A percentile compares a stretch with the other conserved stretches of the same genome.
Evolutionary conservation across 2,888 invertebrate genomes (phyloP).

Genomic region (Scrobipalpa costella): DNA sequence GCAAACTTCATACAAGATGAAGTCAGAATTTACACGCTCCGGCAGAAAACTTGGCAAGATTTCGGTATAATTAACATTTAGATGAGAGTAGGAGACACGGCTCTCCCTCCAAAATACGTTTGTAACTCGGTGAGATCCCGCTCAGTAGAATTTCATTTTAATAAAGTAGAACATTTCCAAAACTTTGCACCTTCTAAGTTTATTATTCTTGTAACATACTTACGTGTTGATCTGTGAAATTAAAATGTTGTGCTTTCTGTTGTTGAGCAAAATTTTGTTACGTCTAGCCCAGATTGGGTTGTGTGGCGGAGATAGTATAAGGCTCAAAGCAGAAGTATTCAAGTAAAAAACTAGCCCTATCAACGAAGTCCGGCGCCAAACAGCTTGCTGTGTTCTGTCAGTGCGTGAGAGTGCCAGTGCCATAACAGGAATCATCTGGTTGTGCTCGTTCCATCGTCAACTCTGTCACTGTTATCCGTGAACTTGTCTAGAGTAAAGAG

Average conservation of each 20-base stretch:
- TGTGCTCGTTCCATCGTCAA: too few species aligned
- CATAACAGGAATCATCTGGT: too few species aligned
- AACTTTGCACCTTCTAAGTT: slow-evolving; percentile 11
- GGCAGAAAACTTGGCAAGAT: slow-evolving; percentile 28
- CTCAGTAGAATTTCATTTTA: slow-evolving; percentile 17
- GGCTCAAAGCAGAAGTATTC: too few species aligned
- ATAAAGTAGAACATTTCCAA: slow-evolving; percentile 12
- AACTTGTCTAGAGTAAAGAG: too few species aligned
- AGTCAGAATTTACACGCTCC: slow-evolving; percentile 24
- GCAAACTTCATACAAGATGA: slow-evolving; percentile 13
- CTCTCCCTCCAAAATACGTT: slow-evolving; percentile 23
- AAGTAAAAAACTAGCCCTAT: too few species aligned
- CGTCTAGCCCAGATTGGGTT: too few species aligned
- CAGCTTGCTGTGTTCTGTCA: too few species aligned
- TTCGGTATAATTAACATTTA: slow-evolving; percentile 28
- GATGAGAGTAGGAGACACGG: slow-evolving; percentile 22
- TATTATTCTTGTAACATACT: slow-evolving; percentile 8
- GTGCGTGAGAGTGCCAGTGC: too few species aligned
- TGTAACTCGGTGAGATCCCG: slow-evolving; percentile 19
- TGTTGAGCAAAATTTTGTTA: neutral
- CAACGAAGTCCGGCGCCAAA: too few species aligned
- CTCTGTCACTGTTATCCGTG: too few species aligned
- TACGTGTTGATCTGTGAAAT: slow-evolving; percentile 6
- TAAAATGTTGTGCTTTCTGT: neutral
- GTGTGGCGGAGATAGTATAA: too few species aligned